Base-by-base conservation (phyloP, 1,140 invertebrate genomes). In the Hyles vespertilio region DNA sequence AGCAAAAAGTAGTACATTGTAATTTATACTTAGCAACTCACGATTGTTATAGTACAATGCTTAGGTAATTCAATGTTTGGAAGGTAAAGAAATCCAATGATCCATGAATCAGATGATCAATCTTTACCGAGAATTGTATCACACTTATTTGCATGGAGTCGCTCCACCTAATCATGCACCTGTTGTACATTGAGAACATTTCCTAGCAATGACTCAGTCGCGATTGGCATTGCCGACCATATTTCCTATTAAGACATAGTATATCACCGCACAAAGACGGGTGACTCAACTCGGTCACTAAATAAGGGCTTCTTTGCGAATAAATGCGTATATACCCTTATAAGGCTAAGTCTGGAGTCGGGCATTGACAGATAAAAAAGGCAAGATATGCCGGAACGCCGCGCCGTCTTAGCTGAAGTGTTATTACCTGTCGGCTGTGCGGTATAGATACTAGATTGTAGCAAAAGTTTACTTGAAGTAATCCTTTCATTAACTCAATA, bases 301-400 rank as follows among this genome's bases (percentile, higher is more conserved):
- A 85, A 87, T 84, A 87, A 84, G 83, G 83, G 77, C 73, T 80
- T 69, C 74, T 77, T 74, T 76, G 71, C 59, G 68, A 73, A 75
- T 74, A 77, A 80, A 78, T 65, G 55, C 72, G 73, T 75, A 80
- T 81, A 77, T 84, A 67, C 66, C 79, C 76, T 73, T 85, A 82
- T 66, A 74, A 72, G 79, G 82, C 52, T 61, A 67, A 65, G 57
- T 45, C 71, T 40, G 36, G 36, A 54, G 76, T 79, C 60, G 81
- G 76, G 78, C 79, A 58, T 61, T 67, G 45, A 60, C 64, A 54
- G 61, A 75, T 75, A 52, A 65, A 75, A 77, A 84, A 71, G 81
- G 81, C 66, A 77, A 77, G 73, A 74, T 79, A 83, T 81, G 77
- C 75, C 81, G 81, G 79, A 84, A 85, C 76, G 74, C 58, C 46